These are phyloP conservation scores for Orthonevra nobilis DNA, from an alignment of 2,888 invertebrate species.

Conservation along the genomic window DNA sequence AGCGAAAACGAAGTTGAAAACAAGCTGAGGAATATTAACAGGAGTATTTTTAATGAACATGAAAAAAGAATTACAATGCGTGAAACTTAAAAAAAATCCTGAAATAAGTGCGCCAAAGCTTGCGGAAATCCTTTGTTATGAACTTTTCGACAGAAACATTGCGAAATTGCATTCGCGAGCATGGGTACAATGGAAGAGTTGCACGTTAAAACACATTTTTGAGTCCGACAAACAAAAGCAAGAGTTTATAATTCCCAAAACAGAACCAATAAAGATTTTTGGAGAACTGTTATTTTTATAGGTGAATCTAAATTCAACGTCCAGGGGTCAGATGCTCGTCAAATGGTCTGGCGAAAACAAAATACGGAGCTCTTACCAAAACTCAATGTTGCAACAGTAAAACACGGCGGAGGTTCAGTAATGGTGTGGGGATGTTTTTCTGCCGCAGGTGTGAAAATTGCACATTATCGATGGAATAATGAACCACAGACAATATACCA, in stretches of 20 bases:
- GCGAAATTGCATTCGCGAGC: neutral
- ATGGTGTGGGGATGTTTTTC: slow-evolving; percentile 71
- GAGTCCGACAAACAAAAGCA: neutral
- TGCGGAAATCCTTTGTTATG: too few relatives aligned
- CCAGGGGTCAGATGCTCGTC: slow-evolving; percentile 38
- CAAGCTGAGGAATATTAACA: too few relatives aligned
- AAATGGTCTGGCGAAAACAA: slow-evolving; percentile 64
- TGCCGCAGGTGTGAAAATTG: slow-evolving; percentile 68
- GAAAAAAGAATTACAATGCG: too few relatives aligned
- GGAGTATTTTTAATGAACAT: too few relatives aligned
- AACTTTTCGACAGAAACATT: too few relatives aligned
- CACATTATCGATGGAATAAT: slow-evolving; percentile 71
- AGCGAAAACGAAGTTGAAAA: too few relatives aligned
- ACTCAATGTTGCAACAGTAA: slow-evolving; percentile 71
- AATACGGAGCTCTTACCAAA: slow-evolving; percentile 63
- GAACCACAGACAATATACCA: slow-evolving; percentile 68
- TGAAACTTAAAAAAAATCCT: too few relatives aligned
- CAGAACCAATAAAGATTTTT: slow-evolving; percentile 19
- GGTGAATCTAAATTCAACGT: slow-evolving; percentile 66
- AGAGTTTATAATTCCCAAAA: too few relatives aligned
- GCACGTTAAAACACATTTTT: slow-evolving; percentile 8
- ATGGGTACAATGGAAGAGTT: slow-evolving; percentile 22
- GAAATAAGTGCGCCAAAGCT: too few relatives aligned
- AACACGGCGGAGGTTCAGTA: too few relatives aligned
- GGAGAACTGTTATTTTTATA: slow-evolving; percentile 52